Evolutionary conservation across 2,113 vertebrate species (phyloP), one percentile per base, ranked within the genome.

Genomic region (Boulengeromyrus knoepffleri): DNA sequence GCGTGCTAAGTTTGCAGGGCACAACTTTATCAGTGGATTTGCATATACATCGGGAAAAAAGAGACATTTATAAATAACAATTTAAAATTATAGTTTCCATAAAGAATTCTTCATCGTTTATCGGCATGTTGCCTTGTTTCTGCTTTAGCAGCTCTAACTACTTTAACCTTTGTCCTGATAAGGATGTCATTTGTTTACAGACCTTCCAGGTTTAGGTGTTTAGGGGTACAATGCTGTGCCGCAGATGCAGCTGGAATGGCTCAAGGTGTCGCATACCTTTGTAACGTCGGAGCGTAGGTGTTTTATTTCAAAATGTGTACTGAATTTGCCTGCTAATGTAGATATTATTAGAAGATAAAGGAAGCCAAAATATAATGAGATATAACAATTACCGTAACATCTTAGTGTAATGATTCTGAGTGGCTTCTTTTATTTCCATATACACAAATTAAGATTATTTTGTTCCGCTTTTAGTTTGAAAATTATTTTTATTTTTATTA

Each of bases 171-270:
- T 98, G 98, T 99, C 97, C 97, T 97, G 96, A 98, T 97, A 97
- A 97, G 98, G 99, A 99, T 99, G 98, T 99, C 98, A 98, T 97
- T 98, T 99, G 98, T 99, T 99, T 99, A 99, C 98, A 99, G 97
- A 96, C 97, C 95, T 93, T 98, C 96, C 97, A 97, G 97, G 96
- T 97, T 96, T 95, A 94, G 96, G 96, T 97, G 95, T 97, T 49
- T 70, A 70, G 97, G 92, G 95, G 94, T 97, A 95, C 95, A 92
- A 46, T 92, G 92, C 92, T 95, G 95, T 95, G 93, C 93, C 94
- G 94, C 97, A 94, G 94, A 95, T 94, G 92, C 93, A 95, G 95
- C 95, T 89, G 92, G 92, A 92, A 94, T 93, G 94, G 95, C 95
- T 96, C 93, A 88, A 93, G 94, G 95, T 93, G 91, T 93, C 94